These are phyloP conservation scores for Carposina sasakii DNA, from an alignment of 1,140 invertebrate species.

Conservation along the genomic window DNA sequence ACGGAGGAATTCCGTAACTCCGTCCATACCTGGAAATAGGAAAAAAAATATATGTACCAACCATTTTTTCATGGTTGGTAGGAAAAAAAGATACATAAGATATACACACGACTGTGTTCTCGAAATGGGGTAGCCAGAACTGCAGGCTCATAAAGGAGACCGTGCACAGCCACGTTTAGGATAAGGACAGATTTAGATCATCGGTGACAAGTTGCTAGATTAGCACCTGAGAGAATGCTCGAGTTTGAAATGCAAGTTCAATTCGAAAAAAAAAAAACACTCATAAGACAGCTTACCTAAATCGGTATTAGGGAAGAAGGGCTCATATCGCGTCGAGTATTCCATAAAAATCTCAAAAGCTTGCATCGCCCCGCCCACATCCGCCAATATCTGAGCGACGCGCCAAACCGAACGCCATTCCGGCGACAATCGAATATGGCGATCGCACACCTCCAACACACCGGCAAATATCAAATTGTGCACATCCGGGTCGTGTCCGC, in stretches of 20 bases:
- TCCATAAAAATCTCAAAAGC: slow-evolving; percentile 38
- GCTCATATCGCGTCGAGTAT: slow-evolving; percentile 52
- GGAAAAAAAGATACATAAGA: neutral
- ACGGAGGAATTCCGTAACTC: slow-evolving; percentile 42
- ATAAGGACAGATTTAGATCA: too few species aligned
- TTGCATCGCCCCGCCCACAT: slow-evolving; percentile 29
- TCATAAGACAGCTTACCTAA: too few species aligned
- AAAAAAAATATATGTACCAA: neutral
- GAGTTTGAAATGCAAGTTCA: too few species aligned
- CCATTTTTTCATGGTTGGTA: too few species aligned
- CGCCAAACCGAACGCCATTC: slow-evolving; percentile 60
- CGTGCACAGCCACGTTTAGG: too few species aligned
- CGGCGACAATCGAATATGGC: slow-evolving; percentile 38
- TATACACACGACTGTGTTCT: too few species aligned
- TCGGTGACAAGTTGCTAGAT: too few species aligned
- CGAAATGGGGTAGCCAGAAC: too few species aligned
- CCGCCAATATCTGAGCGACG: slow-evolving; percentile 45
- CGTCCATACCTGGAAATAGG: slow-evolving; percentile 37
- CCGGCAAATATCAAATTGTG: slow-evolving; percentile 32
- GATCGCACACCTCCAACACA: slow-evolving; percentile 38
- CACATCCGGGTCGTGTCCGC: slow-evolving; percentile 44
- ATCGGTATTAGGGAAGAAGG: slow-evolving; percentile 44
- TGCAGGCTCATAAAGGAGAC: too few species aligned
- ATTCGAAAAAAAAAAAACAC: slow-evolving; percentile 15
- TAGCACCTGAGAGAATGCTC: too few species aligned